Base-by-base conservation (phyloP, 2,888 invertebrate species). In the Ceriagrion tenellum region DNA sequence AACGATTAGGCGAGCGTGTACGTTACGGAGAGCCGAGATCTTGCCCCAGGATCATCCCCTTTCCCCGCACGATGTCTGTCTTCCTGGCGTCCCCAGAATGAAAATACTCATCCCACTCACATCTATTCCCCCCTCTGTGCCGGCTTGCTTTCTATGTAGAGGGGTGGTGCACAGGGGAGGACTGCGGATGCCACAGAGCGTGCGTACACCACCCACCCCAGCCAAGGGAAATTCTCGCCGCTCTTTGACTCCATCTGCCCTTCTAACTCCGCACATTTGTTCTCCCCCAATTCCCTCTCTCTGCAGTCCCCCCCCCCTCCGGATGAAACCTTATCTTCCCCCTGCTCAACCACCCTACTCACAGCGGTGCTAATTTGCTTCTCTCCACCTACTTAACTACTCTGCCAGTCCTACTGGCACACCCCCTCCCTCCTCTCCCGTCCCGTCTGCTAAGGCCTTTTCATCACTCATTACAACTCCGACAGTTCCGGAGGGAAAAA, bases 391-490 rank as follows among this genome's bases (percentile, higher is more conserved):
- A 35, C 91, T 69, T 69, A 63, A 69, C 69, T 74, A 74, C 63
- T 74, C 69, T 69, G 63, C 40, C 63, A 23, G 59, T 40, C 63
- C 40, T 26, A 2, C 47, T 47, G 63, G 20, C 63, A 20, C 63
- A 16, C 40, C 90, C 30, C 56, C 90, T 55, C 40, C 88, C 40
- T 88, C 47, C 47, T 47, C 47, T 47, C 47, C 47, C 47, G 47
- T 47, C 88, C 89, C 47, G 89, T n/a, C 40, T 23, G 23, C 12
- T 74, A n/a, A 18, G 4, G n/a, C 59, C 93, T 69, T 93, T 93
- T 93, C 93, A 93, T 93, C 93, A 93, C 69, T 74, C 93, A 93
- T 93, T 93, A 93, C 69, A 47, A 69, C 93, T n/a, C 69, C 30
- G 16, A 26, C 63, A 47, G 26, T 93, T 93, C 69, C 63, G 23